Conservation (phyloP, 2,113 vertebrate species). For the Serranochromis macrocephalus region DNA sequence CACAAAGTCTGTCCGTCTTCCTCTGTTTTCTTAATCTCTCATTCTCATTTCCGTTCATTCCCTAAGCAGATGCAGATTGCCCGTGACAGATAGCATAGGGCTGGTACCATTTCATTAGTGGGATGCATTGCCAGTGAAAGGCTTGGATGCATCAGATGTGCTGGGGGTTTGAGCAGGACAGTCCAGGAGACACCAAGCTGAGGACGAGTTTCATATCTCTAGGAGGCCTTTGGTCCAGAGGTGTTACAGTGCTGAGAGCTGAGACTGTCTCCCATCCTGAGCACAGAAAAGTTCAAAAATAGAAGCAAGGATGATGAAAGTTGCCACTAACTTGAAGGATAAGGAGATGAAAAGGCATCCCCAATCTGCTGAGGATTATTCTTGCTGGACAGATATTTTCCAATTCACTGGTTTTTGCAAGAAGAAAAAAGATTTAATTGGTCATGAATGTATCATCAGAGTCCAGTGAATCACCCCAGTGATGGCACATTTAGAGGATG, state of each 20-base stretch:
- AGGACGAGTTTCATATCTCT: background rate
- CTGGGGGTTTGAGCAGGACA: background rate
- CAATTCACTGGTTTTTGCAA: background rate
- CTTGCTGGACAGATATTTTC: background rate
- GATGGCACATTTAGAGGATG: background rate
- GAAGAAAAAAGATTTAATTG: background rate
- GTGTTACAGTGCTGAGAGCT: background rate
- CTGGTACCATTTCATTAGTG: slow-evolving; percentile 53
- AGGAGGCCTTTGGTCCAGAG: background rate
- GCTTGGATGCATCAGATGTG: background rate
- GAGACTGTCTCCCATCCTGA: background rate
- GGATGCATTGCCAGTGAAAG: slow-evolving; percentile 48
- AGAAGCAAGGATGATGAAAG: background rate
- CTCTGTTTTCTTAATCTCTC: background rate
- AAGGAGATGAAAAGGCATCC: background rate
- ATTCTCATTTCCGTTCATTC: slow-evolving; percentile 7
- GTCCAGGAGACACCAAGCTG: background rate
- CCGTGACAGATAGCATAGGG: slow-evolving; percentile 25
- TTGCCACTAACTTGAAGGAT: background rate
- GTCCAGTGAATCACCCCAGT: background rate
- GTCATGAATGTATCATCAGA: background rate
- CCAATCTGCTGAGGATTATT: background rate
- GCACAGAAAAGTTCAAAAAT: background rate
- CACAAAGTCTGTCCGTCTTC: background rate
- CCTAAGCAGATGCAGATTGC: slow-evolving; percentile 45